These are phyloP conservation scores for Hycleus cichorii DNA, from an alignment of 1,140 invertebrate species.

Conservation along the genomic window DNA sequence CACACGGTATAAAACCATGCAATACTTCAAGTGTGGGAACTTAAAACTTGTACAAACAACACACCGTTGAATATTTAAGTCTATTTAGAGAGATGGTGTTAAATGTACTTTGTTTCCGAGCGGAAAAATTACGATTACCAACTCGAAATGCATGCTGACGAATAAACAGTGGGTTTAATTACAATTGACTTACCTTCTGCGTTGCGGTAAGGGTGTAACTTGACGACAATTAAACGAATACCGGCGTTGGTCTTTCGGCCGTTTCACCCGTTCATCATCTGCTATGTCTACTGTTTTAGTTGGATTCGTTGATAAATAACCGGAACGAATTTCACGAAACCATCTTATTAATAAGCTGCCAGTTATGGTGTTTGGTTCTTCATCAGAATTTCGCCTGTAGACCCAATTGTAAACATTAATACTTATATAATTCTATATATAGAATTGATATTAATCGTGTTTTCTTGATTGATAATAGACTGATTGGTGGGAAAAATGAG, in stretches of 20 bases:
- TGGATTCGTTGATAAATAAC: not conserved
- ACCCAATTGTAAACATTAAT: too few relatives aligned
- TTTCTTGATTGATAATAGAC: too few relatives aligned
- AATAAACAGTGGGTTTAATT: too few relatives aligned
- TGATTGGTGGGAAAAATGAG: not conserved
- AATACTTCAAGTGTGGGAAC: too few relatives aligned
- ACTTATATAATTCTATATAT: too few relatives aligned
- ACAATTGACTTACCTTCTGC: conserved; percentile 2
- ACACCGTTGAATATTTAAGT: not conserved
- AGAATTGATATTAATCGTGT: too few relatives aligned
- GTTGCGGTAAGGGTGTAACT: not conserved
- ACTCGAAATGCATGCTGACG: too few relatives aligned
- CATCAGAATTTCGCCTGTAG: not conserved
- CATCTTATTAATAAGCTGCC: conserved; percentile 1
- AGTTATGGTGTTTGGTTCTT: not conserved
- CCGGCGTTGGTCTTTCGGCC: not conserved
- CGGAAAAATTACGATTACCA: too few relatives aligned
- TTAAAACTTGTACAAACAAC: conserved; percentile 1
- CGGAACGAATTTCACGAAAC: not conserved
- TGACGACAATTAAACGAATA: conserved; percentile 5
- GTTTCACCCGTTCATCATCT: not conserved
- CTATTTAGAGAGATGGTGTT: conserved; percentile 3
- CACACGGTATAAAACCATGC: too few relatives aligned
- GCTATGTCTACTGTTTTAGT: not conserved
- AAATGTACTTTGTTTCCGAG: not conserved